phyloP scores from a whole-genome alignment of 2,888 invertebrate genomes.

The Drosophila antonietae region DNA sequence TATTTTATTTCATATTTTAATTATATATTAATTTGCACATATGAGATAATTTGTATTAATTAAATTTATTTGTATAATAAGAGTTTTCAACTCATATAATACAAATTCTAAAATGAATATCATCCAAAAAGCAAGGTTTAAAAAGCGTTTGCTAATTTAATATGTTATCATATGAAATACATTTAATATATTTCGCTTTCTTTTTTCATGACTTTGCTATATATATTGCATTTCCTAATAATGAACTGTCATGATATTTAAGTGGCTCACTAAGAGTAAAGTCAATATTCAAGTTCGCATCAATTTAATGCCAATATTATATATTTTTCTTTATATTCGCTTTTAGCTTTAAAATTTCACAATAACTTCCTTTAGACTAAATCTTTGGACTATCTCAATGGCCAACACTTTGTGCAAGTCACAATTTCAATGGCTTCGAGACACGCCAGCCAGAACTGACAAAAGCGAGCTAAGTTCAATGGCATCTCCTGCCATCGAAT shows the following conservation, averaged over 20 bases:
- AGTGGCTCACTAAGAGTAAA: too few species aligned
- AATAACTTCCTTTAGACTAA: not conserved
- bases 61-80: too few species aligned
- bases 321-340: too few species aligned
- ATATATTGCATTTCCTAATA: not conserved
- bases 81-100: too few species aligned
- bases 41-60: too few species aligned
- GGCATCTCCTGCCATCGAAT: conserved; percentile 41
- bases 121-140: too few species aligned
- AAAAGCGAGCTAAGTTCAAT: conserved; percentile 50
- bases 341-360: not conserved
- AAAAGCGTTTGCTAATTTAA: not conserved
- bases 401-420: conserved; percentile 26
- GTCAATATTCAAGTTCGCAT: too few species aligned
- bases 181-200: not conserved
- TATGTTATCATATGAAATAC: not conserved
- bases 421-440: conserved; percentile 13
- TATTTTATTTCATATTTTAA: too few species aligned
- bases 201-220: not conserved
- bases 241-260: not conserved
- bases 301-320: too few species aligned
- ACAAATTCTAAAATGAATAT: too few species aligned
- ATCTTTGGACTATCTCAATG: conserved; percentile 1
- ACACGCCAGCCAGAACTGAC: conserved; percentile 33
- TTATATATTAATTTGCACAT: too few species aligned